phyloP scores from a whole-genome alignment of 2,888 invertebrate species.

The Dicranocentrus wangi region DNA sequence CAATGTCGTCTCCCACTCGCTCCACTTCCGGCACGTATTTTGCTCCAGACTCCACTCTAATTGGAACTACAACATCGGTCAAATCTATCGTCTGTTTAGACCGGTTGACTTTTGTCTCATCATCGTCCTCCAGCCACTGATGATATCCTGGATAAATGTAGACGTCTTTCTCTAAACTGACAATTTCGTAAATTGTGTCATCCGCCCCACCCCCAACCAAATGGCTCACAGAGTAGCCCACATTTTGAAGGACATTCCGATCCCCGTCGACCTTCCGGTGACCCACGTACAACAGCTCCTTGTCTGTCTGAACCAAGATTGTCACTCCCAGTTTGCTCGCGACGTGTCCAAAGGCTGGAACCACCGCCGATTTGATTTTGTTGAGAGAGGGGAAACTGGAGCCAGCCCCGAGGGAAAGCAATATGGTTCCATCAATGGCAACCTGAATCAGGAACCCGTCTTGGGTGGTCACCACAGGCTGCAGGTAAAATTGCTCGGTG shows the following conservation, averaged over 20 bases:
- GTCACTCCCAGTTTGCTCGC: background rate
- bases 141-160: slow-evolving; percentile 48
- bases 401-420: background rate
- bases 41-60: background rate
- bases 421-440: background rate
- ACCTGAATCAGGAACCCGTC: background rate
- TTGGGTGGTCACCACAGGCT: background rate
- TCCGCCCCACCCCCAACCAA: slow-evolving; percentile 36
- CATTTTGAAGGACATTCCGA: slow-evolving; percentile 32
- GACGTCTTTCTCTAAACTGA: slow-evolving; percentile 1
- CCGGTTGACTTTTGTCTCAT: background rate
- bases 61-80: slow-evolving; percentile 29
- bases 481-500: background rate
- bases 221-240: slow-evolving; percentile 3
- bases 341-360: background rate
- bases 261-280: background rate
- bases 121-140: background rate
- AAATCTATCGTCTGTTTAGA: slow-evolving; percentile 22
- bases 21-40: slow-evolving; percentile 1
- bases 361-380: background rate
- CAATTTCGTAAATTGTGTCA: slow-evolving; percentile 25
- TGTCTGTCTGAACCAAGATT: background rate
- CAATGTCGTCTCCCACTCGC: background rate
- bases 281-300: slow-evolving; percentile 18
- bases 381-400: background rate